Evolutionary conservation across 2,797 vertebrate species (phyloP), one percentile per base, ranked within the genome.

Genomic region (Threskiornis aethiopicus): DNA sequence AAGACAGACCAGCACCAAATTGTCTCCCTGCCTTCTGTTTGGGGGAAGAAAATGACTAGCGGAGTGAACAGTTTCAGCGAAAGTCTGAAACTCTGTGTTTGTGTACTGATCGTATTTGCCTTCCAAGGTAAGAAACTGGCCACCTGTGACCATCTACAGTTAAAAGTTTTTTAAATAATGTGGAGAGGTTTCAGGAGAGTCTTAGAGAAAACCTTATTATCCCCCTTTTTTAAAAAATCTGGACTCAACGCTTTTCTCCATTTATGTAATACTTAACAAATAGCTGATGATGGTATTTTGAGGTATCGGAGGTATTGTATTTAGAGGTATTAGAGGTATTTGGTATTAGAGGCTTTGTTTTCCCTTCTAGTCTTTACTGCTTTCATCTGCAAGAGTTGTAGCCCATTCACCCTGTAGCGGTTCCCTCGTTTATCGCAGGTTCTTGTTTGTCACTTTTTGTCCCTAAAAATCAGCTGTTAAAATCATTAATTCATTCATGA

Each of bases 381-480:
- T 66, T 44, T 62, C 10, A 22, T 16, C 29, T 79, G 61, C 35
- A 25, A 37, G 66, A 49, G 28, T 8, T 72, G 41, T 37, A 55
- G 70, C 33, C 57, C 9, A 5, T 41, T 57, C 51, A 13, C 33
- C 22, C 21, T 35, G 8, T 31, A n/a, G 47, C 7, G 18, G 14
- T 55, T 79, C 67, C 15, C 13, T 67, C 1, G 0, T 66, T 80
- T 51, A 37, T 42, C 0, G 0, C 37, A 33, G 20, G 28, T 31
- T 62, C 55, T 62, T 65, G 20, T 64, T 64, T 49, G 61, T 51
- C 42, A 17, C 29, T 75, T 69, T 72, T 69, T 64, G 18, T 80
- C 57, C n/a, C 22, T 80, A 41, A 58, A 80, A 80, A 70, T 62
- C 37, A 79, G 55, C 21, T 9, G 28, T 61, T 66, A 72, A 59